phyloP scores from a whole-genome alignment of 2,888 invertebrate species.

The Thumatha senex region DNA sequence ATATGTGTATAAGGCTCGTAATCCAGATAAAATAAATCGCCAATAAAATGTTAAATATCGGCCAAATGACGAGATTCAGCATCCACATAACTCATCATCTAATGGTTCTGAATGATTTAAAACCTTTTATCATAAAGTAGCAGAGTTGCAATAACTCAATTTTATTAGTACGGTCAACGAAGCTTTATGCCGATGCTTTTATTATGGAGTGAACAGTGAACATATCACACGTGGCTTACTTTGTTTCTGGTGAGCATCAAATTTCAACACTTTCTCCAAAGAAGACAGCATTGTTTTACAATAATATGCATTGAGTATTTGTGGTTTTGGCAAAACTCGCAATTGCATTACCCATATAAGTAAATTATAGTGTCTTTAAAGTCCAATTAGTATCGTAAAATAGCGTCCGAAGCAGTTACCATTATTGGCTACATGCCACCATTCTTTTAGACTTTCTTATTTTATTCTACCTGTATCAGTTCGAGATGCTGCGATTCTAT shows the following conservation, averaged over 20 bases:
- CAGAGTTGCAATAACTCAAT: conserved; percentile 79
- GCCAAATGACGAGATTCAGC: conserved; percentile 76
- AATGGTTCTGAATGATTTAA: conserved; percentile 81
- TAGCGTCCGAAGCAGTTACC: conserved; percentile 59
- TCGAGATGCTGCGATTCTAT: conserved; percentile 41
- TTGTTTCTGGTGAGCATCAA: conserved; percentile 59
- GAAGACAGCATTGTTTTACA: conserved; percentile 45
- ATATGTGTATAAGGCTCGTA: conserved; percentile 69
- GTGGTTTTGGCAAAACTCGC: conserved; percentile 59
- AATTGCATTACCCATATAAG: conserved; percentile 57
- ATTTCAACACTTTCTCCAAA: conserved; percentile 55
- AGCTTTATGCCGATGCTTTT: conserved; percentile 73
- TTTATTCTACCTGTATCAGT: conserved; percentile 51
- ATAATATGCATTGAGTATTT: conserved; percentile 48
- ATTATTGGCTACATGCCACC: conserved; percentile 70
- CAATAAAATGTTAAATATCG: conserved; percentile 80
- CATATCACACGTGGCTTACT: conserved; percentile 56
- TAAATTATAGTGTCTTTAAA: conserved; percentile 70
- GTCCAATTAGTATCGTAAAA: conserved; percentile 69
- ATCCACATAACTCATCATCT: conserved; percentile 80
- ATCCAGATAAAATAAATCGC: conserved; percentile 73
- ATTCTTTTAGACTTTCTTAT: conserved; percentile 53
- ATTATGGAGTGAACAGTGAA: conserved; percentile 55
- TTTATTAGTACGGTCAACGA: conserved; percentile 79
- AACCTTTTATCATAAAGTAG: conserved; percentile 81